A percentile compares a stretch with the other conserved stretches of the same genome.
Evolutionary conservation across 2,797 vertebrate species (phyloP).

Genomic region (Takifugu rubripes): DNA sequence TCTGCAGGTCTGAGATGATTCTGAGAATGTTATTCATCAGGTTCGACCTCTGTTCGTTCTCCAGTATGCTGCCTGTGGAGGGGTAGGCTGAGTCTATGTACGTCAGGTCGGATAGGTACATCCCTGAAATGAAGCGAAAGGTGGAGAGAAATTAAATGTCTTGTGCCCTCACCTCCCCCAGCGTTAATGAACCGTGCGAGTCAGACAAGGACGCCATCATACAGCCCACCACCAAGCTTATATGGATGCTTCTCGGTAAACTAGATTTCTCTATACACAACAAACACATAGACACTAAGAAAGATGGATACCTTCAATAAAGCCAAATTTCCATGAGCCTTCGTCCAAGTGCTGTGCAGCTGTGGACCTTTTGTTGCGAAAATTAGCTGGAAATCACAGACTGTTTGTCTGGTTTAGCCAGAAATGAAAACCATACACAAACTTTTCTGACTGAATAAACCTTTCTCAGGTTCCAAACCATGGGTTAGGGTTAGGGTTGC

Average conservation of each 20-base stretch:
- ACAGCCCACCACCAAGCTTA: constrained; percentile 10
- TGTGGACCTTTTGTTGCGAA: constrained; percentile 22
- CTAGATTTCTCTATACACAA: constrained; percentile 22
- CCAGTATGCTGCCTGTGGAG: constrained; percentile 96
- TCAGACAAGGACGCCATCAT: constrained; percentile 21
- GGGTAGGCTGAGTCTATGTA: constrained; percentile 98
- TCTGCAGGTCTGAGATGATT: constrained; percentile 97
- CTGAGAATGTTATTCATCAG: constrained; percentile 98
- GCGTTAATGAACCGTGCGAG: constrained; percentile 5
- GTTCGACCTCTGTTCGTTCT: constrained; percentile 96
- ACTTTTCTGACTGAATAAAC: background rate
- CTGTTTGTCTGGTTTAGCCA: constrained; percentile 15
- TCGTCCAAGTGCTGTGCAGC: constrained; percentile 18
- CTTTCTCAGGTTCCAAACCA: constrained; percentile 17
- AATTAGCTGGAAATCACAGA: constrained; percentile 20
- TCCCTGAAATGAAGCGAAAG: constrained; percentile 77
- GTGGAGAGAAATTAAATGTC: constrained; percentile 1
- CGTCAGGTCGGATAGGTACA: constrained; percentile 96
- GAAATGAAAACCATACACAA: constrained; percentile 11
- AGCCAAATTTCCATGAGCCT: constrained; percentile 17
- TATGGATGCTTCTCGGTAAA: no score
- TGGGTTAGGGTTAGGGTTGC: background rate
- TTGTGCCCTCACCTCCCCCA: background rate
- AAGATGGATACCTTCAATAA: constrained; percentile 9
- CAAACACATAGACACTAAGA: constrained; percentile 29